phyloP scores from a whole-genome alignment of 2,113 vertebrate species.

The Platichthys flesus region DNA sequence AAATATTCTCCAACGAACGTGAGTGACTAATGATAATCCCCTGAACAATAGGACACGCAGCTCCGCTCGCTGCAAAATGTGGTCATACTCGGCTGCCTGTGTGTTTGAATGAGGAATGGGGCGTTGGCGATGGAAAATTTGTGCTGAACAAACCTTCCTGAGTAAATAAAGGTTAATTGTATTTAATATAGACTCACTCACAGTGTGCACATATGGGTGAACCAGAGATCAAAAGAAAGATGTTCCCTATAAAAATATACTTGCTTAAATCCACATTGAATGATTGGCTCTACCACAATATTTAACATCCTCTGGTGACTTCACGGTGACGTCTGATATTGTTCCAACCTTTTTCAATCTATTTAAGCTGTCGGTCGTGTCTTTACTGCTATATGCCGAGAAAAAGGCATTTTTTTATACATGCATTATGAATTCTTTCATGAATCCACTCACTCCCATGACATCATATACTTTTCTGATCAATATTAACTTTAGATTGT shows the following conservation, averaged over 20 bases:
- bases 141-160: conserved; percentile 30
- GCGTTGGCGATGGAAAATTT: conserved; percentile 13
- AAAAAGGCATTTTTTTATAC: too few relatives aligned
- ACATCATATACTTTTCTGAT: too few relatives aligned
- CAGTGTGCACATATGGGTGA: not conserved
- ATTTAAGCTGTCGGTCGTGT: too few relatives aligned
- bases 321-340: too few relatives aligned
- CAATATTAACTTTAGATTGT: too few relatives aligned
- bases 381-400: too few relatives aligned
- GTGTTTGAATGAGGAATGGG: conserved; percentile 15
- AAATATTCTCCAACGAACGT: not conserved
- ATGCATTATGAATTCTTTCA: too few relatives aligned
- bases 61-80: not conserved
- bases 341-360: too few relatives aligned
- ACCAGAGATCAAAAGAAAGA: not conserved
- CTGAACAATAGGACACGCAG: not conserved
- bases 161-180: conserved; percentile 41
- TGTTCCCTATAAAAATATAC: not conserved
- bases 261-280: not conserved
- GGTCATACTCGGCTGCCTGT: not conserved
- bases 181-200: conserved; percentile 25
- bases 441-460: too few relatives aligned
- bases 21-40: not conserved
- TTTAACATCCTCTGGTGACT: not conserved
- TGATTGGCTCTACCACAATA: not conserved